Base-by-base conservation (phyloP, 1,140 invertebrate species). In the Drosophila triauraria region DNA sequence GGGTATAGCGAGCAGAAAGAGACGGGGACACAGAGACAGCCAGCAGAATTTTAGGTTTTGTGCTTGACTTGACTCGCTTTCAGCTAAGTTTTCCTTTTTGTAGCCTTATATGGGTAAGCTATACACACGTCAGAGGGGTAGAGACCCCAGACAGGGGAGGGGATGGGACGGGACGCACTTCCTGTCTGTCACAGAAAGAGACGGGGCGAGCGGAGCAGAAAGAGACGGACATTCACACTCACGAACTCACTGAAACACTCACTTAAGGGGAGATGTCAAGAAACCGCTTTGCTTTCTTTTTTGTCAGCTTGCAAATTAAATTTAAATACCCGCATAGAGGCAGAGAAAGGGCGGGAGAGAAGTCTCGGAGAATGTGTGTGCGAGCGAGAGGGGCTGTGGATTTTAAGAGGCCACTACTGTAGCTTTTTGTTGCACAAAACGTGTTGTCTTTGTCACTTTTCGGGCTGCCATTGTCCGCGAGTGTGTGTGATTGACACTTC, bases 291-390 rank as follows among this genome's bases (percentile, higher is more conserved):
- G 76, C 81, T 84, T 83, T 83, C 80, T 84, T 81, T 83, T 83
- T 77, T 84, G 72, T 80, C 81, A 84, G 82, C 77, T 80, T 84
- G 82, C 81, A 84, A 84, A 84, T 84, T 84, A 84, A 84, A 84
- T 84, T 84, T 84, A 84, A 84, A 84, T 84, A 80, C 82, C 82
- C 82, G 77, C 82, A 84, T 84, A 71, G n/a, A 76, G 13, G 40
- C 9, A 51, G n/a, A 67, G n/a, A 59, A 40, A 53, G 48, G 12
- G 35, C 40, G 20, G 32, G 50, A 32, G 48, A 61, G n/a, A 46
- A 13, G 23, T 30, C 62, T 30, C 17, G 17, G 25, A 38, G 42
- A 61, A 23, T 35, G 60, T 60, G 60, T 27, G 58, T 38, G 40
- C 17, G 58, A 44, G 63, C 9, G 35, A 50, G 70, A 43, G 51